A percentile compares a stretch with the other conserved stretches of the same genome.
These are phyloP conservation scores for Coendou prehensilis DNA, from an alignment of 2,797 vertebrate genomes.

Conservation along the genomic window DNA sequence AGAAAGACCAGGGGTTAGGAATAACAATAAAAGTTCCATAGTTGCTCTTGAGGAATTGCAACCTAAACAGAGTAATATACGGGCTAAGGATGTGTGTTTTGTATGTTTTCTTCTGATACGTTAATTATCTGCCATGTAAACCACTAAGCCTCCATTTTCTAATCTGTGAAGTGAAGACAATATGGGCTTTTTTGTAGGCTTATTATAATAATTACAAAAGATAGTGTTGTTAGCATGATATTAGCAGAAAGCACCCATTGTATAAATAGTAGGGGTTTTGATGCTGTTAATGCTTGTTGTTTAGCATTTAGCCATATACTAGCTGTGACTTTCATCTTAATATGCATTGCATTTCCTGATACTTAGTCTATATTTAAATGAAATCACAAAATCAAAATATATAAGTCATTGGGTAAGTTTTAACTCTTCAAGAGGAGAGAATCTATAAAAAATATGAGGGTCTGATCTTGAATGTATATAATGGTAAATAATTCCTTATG, in stretches of 20 bases:
- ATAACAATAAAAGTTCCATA: neutral
- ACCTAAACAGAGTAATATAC: neutral
- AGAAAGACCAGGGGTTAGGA: neutral
- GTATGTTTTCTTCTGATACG: neutral
- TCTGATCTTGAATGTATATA: neutral
- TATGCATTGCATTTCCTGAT: neutral
- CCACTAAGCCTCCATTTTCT: neutral
- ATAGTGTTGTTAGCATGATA: neutral
- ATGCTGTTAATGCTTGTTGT: neutral
- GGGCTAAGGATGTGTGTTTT: neutral
- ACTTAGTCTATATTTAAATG: neutral
- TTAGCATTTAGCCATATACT: neutral
- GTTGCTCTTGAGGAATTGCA: neutral
- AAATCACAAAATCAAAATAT: neutral
- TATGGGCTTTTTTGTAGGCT: neutral
- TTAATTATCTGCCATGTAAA: no score
- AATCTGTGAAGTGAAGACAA: neutral
- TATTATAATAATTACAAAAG: neutral
- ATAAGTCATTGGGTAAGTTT: neutral
- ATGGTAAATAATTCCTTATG: neutral
- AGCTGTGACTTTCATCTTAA: neutral
- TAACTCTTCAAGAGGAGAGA: neutral
- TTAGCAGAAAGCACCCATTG: neutral
- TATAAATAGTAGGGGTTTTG: neutral
- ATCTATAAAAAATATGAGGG: neutral